Evolutionary conservation across 2,797 vertebrate species (phyloP), one percentile per base, ranked within the genome.

Genomic region (Pantherophis alleghaniensis): DNA sequence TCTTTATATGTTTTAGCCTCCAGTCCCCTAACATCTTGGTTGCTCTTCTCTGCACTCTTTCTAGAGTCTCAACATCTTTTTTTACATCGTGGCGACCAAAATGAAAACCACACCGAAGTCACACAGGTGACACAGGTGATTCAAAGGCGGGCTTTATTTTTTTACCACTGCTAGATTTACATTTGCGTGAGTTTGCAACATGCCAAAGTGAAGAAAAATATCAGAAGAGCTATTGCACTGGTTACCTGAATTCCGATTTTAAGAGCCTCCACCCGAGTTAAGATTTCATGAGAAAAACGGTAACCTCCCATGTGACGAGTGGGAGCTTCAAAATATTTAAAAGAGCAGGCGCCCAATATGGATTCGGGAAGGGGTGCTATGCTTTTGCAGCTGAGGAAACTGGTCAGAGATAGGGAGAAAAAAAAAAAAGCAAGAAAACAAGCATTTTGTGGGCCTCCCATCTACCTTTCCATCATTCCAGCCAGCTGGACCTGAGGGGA

Each of bases 341-440:
- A 51, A 16, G 53, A 91, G 42, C 14, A 26, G 1, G 3, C 26
- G 18, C 16, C 14, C 0, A 18, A 51, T 20, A 16, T 55, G 3
- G 16, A 55, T 22, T 56, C 7, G 6, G 51, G 11, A 11, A 32
- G 22, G 6, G 28, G 55, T 2, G 51, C 16, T 12, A 5, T 5
- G 20, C 47, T 53, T n/a, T 24, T 69, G 51, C 24, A 56, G 53
- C 28, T 22, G 28, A 69, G 20, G 6, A 57, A 14, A 28, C 20
- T 12, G 79, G 42, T 1, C 42, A 47, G 20, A 12, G 1, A 4
- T 0, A 10, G 1, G 0, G 3, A 1, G 0, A 0, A 2, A 1
- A 3, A 0, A 2, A 1, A 3, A 2, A 16, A 42, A 12, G 16
- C 26, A 53, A 22, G 66, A 79, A 9, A 24, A 3, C 7, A 20